Percentiles rank a stretch among this genome's conserved stretches.
phyloP scores from a whole-genome alignment of 2,797 vertebrate species.

The Lophotriccus pileatus region DNA sequence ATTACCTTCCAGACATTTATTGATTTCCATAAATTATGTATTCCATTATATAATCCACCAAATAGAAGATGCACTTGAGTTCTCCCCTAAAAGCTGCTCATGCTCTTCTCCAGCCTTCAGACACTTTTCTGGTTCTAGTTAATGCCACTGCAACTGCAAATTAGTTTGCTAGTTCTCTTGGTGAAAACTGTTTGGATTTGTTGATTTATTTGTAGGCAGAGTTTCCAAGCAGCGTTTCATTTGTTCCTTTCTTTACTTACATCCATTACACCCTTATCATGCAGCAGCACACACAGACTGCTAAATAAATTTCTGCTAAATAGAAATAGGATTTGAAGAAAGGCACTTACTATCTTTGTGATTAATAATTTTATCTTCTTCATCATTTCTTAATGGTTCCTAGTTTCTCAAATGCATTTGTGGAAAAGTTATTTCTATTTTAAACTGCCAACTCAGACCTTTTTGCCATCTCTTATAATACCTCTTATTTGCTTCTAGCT shows the following conservation, averaged over 20 bases:
- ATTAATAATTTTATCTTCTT: constrained; percentile 45
- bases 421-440: constrained; percentile 13
- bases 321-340: neutral
- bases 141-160: neutral
- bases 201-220: constrained; percentile 12
- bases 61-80: neutral
- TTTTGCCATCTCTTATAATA: neutral
- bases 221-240: neutral
- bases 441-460: neutral
- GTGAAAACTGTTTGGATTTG: neutral
- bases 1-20: constrained; percentile 39
- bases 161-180: constrained; percentile 7
- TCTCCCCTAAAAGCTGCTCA: constrained; percentile 11
- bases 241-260: neutral
- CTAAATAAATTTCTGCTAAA: neutral
- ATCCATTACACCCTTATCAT: neutral
- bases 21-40: constrained; percentile 56
- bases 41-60: neutral
- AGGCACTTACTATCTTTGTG: constrained; percentile 9
- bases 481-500: neutral
- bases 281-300: neutral
- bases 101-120: neutral
- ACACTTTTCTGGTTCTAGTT: neutral
- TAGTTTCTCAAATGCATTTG: constrained; percentile 8
- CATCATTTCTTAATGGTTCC: constrained; percentile 25